Conservation (phyloP, 2,797 vertebrate genomes). For the Paguma larvata region DNA sequence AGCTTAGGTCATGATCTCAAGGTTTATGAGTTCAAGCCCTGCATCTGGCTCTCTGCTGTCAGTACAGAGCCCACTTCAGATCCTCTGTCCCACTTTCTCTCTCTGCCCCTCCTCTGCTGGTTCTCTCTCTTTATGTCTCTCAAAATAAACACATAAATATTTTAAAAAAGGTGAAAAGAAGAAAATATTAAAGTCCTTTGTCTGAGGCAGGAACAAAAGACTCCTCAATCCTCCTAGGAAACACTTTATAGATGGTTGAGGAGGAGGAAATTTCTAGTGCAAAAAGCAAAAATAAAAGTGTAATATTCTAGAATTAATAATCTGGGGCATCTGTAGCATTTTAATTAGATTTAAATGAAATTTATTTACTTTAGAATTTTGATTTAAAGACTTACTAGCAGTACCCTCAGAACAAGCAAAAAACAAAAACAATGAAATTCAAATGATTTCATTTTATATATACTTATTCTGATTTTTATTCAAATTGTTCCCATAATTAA, state of each 20-base stretch:
- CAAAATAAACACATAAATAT: no score
- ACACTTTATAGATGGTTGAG: background rate
- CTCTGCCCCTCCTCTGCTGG: no score
- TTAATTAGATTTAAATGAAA: background rate
- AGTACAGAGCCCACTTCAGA: no score
- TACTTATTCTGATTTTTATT: constrained; percentile 59
- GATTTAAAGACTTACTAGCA: background rate
- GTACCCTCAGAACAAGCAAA: background rate
- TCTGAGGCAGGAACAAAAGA: background rate
- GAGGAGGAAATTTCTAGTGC: background rate
- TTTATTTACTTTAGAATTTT: background rate
- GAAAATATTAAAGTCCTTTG: background rate
- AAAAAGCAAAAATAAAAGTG: background rate
- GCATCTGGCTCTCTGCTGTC: no score
- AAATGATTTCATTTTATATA: constrained; percentile 53
- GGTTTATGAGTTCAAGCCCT: no score
- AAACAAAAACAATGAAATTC: background rate
- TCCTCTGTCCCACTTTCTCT: no score
- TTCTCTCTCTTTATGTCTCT: no score
- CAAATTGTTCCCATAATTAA: background rate
- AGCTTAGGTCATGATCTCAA: no score
- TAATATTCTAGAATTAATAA: background rate
- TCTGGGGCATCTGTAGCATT: background rate
- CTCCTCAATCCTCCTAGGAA: background rate
- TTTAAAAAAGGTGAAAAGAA: background rate